Base-by-base conservation (phyloP, 2,113 vertebrate genomes). In the Notarius quadriscutis region DNA sequence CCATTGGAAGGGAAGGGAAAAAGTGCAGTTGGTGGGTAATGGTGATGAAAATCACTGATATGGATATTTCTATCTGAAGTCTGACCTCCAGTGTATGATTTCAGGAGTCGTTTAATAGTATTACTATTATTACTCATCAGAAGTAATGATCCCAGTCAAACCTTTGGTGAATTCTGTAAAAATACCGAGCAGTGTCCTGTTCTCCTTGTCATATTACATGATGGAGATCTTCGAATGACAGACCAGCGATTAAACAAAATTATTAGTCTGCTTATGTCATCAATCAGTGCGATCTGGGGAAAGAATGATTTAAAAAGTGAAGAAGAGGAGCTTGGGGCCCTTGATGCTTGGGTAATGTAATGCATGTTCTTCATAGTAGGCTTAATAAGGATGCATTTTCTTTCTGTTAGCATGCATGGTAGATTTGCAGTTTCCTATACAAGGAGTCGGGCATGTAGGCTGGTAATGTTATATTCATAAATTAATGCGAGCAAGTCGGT, bases 1-100 rank as follows among this genome's bases (percentile, higher is more conserved):
- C 88, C 88, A 88, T 86, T 84, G 88, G 93, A 95, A 95, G 94
- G 95, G 95, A 93, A 94, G 92, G 87, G 94, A 94, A 95, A 94
- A 94, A 94, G 92, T 93, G 92, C 90, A 93, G 91, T 93, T 93
- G 91, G 93, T 89, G 92, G 94, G 89, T 92, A 89, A 91, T 92
- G 91, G 91, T 92, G 95, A 95, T 96, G 92, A 91, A 91, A 91
- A 87, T 88, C 80, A 77, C 89, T 91, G 94, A 95, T 95, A 94
- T 89, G 83, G 85, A 90, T 88, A 85, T 91, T 92, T 91, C 92
- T 94, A 95, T 96, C 94, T 96, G 93, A 96, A 15, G 75, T 55
- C 75, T 79, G 25, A 79, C 25, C 25, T 27, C 51, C 25, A 27
- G 7, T n/a, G 12, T 12, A 27, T 53, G 14, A 79, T 79, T 55